phyloP scores from a whole-genome alignment of 2,888 invertebrate genomes.

The Morpho helenor region DNA sequence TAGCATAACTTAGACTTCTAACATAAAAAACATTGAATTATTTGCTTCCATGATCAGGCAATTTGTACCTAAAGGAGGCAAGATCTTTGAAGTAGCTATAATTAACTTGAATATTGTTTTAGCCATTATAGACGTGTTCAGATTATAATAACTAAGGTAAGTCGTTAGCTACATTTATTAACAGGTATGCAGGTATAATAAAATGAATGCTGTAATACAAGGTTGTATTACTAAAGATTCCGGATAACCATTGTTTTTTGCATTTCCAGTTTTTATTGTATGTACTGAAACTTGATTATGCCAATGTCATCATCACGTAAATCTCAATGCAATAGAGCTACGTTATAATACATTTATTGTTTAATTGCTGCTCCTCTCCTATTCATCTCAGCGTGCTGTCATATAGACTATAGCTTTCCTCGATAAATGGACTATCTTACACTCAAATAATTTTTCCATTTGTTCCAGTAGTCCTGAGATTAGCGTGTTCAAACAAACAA shows the following conservation, averaged over 20 bases:
- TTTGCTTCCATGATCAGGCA: constrained; percentile 18
- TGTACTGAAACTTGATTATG: too few species aligned
- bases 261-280: too few species aligned
- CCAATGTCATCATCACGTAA: too few species aligned
- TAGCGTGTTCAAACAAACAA: too few species aligned
- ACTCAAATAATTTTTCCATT: too few species aligned
- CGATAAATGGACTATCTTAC: too few species aligned
- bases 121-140: constrained; percentile 10
- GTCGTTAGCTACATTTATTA: neutral
- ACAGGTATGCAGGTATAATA: constrained; percentile 1
- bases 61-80: constrained; percentile 20
- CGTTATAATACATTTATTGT: too few species aligned
- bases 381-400: too few species aligned
- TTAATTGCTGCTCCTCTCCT: too few species aligned
- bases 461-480: too few species aligned
- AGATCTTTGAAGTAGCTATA: constrained; percentile 22
- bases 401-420: too few species aligned
- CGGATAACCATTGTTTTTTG: neutral
- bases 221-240: constrained; percentile 1
- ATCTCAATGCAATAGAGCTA: too few species aligned
- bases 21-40: constrained; percentile 20
- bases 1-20: constrained; percentile 1
- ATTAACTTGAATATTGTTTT: constrained; percentile 21
- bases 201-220: constrained; percentile 1
- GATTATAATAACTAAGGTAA: constrained; percentile 7